Evolutionary conservation across 1,140 invertebrate genomes (phyloP), one percentile per base, ranked within the genome.

Genomic region (Cylas formicarius): DNA sequence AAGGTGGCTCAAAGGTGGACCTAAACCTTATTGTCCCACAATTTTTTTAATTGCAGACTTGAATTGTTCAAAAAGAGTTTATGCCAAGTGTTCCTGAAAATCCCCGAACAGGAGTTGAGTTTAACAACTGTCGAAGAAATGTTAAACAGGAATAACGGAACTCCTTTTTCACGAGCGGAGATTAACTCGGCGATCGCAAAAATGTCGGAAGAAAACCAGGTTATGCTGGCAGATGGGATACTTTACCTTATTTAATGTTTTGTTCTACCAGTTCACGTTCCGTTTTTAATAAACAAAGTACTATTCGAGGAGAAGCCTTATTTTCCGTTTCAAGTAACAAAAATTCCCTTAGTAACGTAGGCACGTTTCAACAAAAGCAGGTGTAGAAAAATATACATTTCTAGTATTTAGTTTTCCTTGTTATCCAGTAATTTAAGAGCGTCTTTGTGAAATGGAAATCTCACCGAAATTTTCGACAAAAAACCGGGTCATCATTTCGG

Each of bases 181-280:
- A 74, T 94, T 4, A 67, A 73, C 26, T 77, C 81, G 0, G 90
- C 90, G 1, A 70, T 97, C 8, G 68, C 81, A 9, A 74, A 72
- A 41, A 92, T 97, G 90, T 83, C 82, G 13, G 81, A 86, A 26
- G 86, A 84, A 32, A 95, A 94, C 70, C 85, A 92, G 65, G 75
- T 97, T 16, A 93, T 96, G 89, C 70, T 90, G 41, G 78, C 89
- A 1, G 88, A 93, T 62, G 81, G 84, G 49, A 82, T 88, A 49
- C 74, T 95, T n/a, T 89, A 90, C 62, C 70, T 89, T 10, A 88
- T 92, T 65, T 92, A 80, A 77, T 8, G 19, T 16, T 24, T 31
- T n/a, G n/a, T n/a, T n/a, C n/a, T n/a, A n/a, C n/a, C n/a, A n/a
- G n/a, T n/a, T n/a, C n/a, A n/a, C n/a, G n/a, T n/a, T n/a, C n/a